Conservation (phyloP, 2,113 vertebrate genomes). For the Anseranas semipalmata region DNA sequence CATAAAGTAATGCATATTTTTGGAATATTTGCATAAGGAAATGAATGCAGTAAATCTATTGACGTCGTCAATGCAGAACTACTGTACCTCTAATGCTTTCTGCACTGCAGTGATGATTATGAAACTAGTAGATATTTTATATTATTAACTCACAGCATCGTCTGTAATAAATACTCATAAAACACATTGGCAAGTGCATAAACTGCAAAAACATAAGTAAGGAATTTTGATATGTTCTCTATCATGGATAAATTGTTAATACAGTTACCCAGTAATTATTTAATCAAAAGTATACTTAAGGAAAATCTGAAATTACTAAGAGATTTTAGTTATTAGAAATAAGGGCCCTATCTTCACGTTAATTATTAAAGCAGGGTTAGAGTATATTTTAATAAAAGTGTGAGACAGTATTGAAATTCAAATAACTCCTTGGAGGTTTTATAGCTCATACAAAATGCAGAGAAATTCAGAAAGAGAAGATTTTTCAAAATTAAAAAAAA, state of each 20-base stretch:
- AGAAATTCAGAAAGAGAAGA: constrained; percentile 43
- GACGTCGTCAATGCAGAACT: constrained; percentile 60
- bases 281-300: constrained; percentile 54
- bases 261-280: constrained; percentile 43
- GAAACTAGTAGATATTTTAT: constrained; percentile 77
- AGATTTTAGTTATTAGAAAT: constrained; percentile 34
- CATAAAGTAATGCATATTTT: constrained; percentile 33
- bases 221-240: constrained; percentile 35
- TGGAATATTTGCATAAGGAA: constrained; percentile 62
- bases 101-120: constrained; percentile 79
- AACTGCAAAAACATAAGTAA: constrained; percentile 3
- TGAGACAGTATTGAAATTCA: constrained; percentile 58
- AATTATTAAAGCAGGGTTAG: constrained; percentile 61
- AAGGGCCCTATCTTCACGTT: constrained; percentile 45
- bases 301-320: constrained; percentile 31
- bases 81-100: constrained; percentile 70
- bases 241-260: constrained; percentile 25
- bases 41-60: constrained; percentile 68
- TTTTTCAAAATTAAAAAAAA: constrained; percentile 46
- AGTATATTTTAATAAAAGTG: constrained; percentile 71
- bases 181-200: constrained; percentile 49
- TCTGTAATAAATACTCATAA: constrained; percentile 63
- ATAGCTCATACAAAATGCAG: constrained; percentile 55
- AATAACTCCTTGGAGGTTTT: constrained; percentile 60
- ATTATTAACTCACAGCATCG: constrained; percentile 71